Conservation (phyloP, 2,888 invertebrate species). For the Flabesymbios commensalis region DNA sequence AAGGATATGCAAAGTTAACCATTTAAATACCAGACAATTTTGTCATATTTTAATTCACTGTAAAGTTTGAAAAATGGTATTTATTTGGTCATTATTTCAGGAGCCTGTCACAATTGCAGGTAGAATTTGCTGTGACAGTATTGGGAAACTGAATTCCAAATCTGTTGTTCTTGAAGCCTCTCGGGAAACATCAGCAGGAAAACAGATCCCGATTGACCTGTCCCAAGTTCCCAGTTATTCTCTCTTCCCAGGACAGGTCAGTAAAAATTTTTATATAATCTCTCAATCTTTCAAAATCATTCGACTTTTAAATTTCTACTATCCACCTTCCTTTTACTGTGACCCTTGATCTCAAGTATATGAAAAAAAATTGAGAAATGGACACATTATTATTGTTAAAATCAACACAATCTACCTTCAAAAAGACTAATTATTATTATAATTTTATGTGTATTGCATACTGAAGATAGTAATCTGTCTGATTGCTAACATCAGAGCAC, state of each 20-base stretch:
- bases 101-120: constrained; percentile 69
- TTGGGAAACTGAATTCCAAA: constrained; percentile 73
- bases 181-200: constrained; percentile 55
- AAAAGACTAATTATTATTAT: not conserved
- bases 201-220: constrained; percentile 64
- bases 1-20: too few species aligned
- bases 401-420: not conserved
- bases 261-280: not conserved
- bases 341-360: too few species aligned
- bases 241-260: constrained; percentile 76
- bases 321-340: too few species aligned
- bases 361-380: not conserved
- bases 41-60: too few species aligned
- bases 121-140: constrained; percentile 76
- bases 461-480: too few species aligned
- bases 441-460: too few species aligned
- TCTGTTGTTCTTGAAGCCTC: constrained; percentile 75
- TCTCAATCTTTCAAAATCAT: too few species aligned
- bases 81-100: too few species aligned
- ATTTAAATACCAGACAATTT: too few species aligned
- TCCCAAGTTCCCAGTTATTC: constrained; percentile 68
- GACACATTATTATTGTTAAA: not conserved
- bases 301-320: too few species aligned
- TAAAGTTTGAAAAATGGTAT: too few species aligned
- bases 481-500: too few species aligned